Evolutionary conservation across 1,140 invertebrate species (phyloP), one percentile per base, ranked within the genome.

Genomic region (Polypedilum vanderplanki): DNA sequence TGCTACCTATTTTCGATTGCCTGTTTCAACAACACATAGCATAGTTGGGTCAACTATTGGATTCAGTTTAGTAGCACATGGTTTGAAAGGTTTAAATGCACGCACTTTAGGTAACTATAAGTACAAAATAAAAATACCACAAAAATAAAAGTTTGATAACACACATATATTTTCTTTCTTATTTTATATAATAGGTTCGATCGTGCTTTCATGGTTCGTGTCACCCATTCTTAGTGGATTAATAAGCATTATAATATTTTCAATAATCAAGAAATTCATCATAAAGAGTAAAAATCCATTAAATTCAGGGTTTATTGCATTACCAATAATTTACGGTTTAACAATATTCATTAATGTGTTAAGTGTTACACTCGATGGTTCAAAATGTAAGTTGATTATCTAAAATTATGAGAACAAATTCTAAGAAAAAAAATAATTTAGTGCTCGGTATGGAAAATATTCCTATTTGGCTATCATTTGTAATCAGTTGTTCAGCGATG

Each of bases 11-110:
- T 86, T 98, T 57, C 92, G 95, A 78, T 85, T 99, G 78, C 98
- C 98, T n/a, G 97, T 99, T 75, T 98, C 97, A 33, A 96, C 95
- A 24, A 99, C 98, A 1, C 98, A 99, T 85, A 97, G 94, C 75
- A 98, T 99, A 79, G 97, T 99, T 22, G 98, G 98, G 24, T 96
- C 98, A 9, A 97, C 96, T 5, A 90, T 99, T 76, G 98, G 98
- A n/a, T 99, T 98, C 83, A 96, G 95, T 12, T 85, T 99, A 73
- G 94, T 98, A 7, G 92, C 93, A 40, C 87, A 91, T 78, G 97
- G 97, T n/a, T 86, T 89, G 7, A 80, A 88, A 73, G 96, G 97
- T 22, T 89, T 99, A 40, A 87, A 91, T 76, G 97, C 94, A 94
- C 83, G 83, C 4, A 93, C 90, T 41, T 83, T 97, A 67, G 90